Base-by-base conservation (phyloP, 2,797 vertebrate species). In the Macropodus opercularis region DNA sequence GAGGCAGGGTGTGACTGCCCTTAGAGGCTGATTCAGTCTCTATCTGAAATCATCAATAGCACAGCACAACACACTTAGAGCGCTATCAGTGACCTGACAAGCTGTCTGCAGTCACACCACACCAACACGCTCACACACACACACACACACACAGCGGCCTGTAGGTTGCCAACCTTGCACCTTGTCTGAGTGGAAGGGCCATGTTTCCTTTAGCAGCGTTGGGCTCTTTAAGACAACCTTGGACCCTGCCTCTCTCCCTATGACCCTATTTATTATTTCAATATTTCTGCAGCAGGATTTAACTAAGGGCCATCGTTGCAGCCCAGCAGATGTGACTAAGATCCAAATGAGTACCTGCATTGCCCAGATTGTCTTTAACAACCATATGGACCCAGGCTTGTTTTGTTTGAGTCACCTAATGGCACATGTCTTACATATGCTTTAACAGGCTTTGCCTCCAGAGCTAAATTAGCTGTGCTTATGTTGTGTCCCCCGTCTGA, bases 31-130 rank as follows among this genome's bases (percentile, higher is more conserved):
- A 73, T 56, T 69, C 54, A 15, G 39, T 40, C 72, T 79, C 32
- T 79, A 82, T 87, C 73, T 78, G 81, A 87, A 87, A 75, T 68
- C 73, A 85, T 90, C 85, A 83, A 87, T 85, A 86, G 86, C 39
- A 27, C 17, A 19, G n/a, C 54, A 29, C 59, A 68, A 41, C 69
- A 60, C 62, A 67, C 47, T 67, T 35, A 31, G 17, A 31, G 35
- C 2, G 3, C 43, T 39, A 49, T 55, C 31, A 42, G 42, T 22
- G 39, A 41, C 23, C 14, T 65, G 65, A 64, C 66, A 73, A 43
- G 31, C 55, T 72, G 40, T 60, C 63, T 31, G 17, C 3, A 0
- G 26, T 5, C 55, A n/a, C 61, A 58, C 43, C 23, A 21, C 40
- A 60, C 29, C 40, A 6, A 29, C 7, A 29, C 50, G 48, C 32